phyloP scores from a whole-genome alignment of 2,888 invertebrate genomes.

The Eupithecia inturbata region DNA sequence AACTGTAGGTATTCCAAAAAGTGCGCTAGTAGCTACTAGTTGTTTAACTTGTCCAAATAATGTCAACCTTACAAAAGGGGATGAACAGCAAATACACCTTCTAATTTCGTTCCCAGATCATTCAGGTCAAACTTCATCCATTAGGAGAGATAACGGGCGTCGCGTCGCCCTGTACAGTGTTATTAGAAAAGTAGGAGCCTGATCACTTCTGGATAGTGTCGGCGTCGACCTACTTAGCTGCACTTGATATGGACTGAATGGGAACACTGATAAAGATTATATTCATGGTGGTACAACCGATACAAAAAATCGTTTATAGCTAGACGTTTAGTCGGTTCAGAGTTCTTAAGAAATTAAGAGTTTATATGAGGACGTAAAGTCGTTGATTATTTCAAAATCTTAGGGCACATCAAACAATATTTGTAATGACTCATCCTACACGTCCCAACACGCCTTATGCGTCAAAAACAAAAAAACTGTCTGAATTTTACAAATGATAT shows the following conservation, averaged over 20 bases:
- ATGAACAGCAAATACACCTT: conserved; percentile 12
- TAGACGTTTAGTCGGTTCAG: neutral
- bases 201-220: conserved; percentile 45
- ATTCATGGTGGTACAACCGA: neutral
- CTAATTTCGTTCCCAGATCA: conserved; percentile 15
- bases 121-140: conserved; percentile 27
- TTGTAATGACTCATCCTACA: neutral
- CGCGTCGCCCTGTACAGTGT: conserved; percentile 28
- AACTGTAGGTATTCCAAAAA: too few relatives aligned
- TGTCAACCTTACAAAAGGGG: neutral
- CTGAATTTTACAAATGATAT: too few relatives aligned
- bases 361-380: too few relatives aligned
- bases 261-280: neutral
- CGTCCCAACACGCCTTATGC: neutral
- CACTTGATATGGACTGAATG: conserved; percentile 30
- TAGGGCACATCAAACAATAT: too few relatives aligned
- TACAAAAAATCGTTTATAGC: neutral
- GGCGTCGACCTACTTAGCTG: conserved; percentile 46
- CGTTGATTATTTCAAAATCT: too few relatives aligned
- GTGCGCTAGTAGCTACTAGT: neutral
- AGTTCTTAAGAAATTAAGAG: neutral
- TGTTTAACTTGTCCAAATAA: neutral
- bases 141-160: conserved; percentile 22
- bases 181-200: conserved; percentile 42
- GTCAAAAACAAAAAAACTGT: neutral